Evolutionary conservation across 1,140 invertebrate species (phyloP).

Genomic region (Atta colombica): DNA sequence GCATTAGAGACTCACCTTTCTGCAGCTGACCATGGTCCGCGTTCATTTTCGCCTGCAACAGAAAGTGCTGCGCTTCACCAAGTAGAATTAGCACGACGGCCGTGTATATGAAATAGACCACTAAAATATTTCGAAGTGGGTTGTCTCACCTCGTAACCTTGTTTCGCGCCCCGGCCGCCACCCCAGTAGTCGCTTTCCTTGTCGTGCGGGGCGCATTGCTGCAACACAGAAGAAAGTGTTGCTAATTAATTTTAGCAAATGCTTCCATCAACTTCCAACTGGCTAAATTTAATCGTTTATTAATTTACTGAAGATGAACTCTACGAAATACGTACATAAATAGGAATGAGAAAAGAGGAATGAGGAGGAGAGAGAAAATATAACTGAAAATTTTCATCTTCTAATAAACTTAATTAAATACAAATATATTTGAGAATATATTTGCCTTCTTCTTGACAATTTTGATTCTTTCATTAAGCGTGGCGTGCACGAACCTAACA

Average conservation of each 20-base stretch:
- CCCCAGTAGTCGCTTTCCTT: constrained; percentile 88
- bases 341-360: not conserved
- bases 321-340: not conserved
- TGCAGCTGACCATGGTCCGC: constrained; percentile 87
- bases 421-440: not conserved
- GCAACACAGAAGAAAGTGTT: constrained; percentile 77
- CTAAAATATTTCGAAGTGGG: constrained; percentile 68
- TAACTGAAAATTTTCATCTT: not conserved
- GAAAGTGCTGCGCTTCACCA: constrained; percentile 85
- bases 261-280: not conserved
- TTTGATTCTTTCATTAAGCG: not conserved
- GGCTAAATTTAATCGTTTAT: not conserved
- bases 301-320: not conserved
- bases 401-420: not conserved
- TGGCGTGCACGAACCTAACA: not conserved
- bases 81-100: constrained; percentile 80
- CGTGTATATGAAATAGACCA: constrained; percentile 62
- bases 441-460: not conserved
- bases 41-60: constrained; percentile 88
- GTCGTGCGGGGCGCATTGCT: constrained; percentile 88
- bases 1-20: constrained; percentile 85
- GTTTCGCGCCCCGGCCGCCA: constrained; percentile 86
- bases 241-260: constrained; percentile 12
- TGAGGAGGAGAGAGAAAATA: not conserved
- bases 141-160: constrained; percentile 87